Conservation (phyloP, 2,797 vertebrate species). For the Kryptopterus vitreolus region DNA sequence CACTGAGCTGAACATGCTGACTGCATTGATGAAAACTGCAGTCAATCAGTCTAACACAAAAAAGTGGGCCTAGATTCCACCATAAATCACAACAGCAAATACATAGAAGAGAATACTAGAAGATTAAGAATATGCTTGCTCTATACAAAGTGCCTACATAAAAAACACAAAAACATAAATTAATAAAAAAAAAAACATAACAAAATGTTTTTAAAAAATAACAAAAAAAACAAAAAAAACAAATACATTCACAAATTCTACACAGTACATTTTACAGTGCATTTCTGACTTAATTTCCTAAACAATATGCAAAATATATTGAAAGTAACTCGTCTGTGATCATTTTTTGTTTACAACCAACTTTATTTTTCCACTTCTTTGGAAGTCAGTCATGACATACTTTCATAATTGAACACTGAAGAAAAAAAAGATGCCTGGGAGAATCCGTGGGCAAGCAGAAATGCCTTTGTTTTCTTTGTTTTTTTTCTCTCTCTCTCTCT, state of each 20-base stretch:
- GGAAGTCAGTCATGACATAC: conserved; percentile 43
- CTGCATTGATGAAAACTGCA: conserved; percentile 32
- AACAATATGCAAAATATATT: neutral
- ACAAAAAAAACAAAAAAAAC: no score
- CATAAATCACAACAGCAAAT: neutral
- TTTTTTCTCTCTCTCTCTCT: conserved; percentile 66
- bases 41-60: neutral
- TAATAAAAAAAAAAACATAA: no score
- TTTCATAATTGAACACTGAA: conserved; percentile 40
- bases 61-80: conserved; percentile 7
- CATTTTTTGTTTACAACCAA: conserved; percentile 34
- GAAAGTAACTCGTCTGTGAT: conserved; percentile 1
- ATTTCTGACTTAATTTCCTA: neutral
- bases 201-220: no score
- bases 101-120: neutral
- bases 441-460: conserved; percentile 72
- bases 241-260: no score
- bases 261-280: neutral
- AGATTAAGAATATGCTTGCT: neutral
- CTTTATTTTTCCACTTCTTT: conserved; percentile 41
- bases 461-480: conserved; percentile 54
- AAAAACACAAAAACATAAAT: no score
- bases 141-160: neutral
- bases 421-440: conserved; percentile 41
- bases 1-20: conserved; percentile 42